phyloP scores from a whole-genome alignment of 2,113 vertebrate species.

The Vireo altiloquus region DNA sequence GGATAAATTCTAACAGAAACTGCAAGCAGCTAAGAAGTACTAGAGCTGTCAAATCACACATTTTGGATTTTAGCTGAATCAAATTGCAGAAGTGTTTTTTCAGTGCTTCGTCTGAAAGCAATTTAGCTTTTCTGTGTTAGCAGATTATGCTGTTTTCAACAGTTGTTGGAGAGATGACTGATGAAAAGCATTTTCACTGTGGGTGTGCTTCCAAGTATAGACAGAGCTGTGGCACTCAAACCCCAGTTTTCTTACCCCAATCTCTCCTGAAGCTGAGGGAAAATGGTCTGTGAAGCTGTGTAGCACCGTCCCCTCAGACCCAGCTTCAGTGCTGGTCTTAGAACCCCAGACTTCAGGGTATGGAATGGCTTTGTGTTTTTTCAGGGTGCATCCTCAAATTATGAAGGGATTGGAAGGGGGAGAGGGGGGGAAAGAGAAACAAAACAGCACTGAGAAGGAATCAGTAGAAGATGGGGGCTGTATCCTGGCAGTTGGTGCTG shows the following conservation, averaged over 20 bases:
- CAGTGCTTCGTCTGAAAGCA: constrained; percentile 41
- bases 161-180: constrained; percentile 39
- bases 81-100: background rate
- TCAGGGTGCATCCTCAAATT: background rate
- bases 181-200: constrained; percentile 23
- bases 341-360: background rate
- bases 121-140: constrained; percentile 58
- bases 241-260: background rate
- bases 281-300: background rate
- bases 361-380: background rate
- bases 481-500: background rate
- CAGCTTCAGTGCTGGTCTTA: background rate
- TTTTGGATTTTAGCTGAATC: background rate
- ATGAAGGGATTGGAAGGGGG: background rate
- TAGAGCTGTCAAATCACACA: background rate
- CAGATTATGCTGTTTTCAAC: constrained; percentile 55
- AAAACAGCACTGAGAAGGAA: background rate
- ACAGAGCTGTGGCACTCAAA: background rate
- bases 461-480: background rate
- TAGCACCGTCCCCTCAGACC: background rate
- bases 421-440: rapidly evolving
- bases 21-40: background rate
- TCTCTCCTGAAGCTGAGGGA: background rate
- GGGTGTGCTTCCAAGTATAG: constrained; percentile 14
- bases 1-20: background rate